Percentiles rank a stretch among this genome's conserved stretches.
phyloP scores from a whole-genome alignment of 1,140 invertebrate genomes.

The Spodoptera frugiperda region DNA sequence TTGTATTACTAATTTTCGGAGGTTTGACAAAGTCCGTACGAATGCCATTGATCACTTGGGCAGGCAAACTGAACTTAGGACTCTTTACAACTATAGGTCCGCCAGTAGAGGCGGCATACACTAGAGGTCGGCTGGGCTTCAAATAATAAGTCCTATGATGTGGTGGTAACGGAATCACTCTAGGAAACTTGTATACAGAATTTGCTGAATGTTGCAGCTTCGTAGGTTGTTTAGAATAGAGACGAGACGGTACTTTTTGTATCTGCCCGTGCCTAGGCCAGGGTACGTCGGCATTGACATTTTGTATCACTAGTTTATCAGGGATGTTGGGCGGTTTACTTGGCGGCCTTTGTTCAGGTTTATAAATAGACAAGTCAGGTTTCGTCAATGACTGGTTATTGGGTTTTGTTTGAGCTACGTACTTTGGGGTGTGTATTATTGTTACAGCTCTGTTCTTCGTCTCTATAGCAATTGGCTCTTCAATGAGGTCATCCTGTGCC shows the following conservation, averaged over 20 bases:
- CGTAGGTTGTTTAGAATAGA: constrained; percentile 62
- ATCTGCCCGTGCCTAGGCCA: constrained; percentile 64
- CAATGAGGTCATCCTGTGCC: constrained; percentile 64
- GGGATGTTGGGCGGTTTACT: constrained; percentile 75
- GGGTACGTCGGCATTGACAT: constrained; percentile 61
- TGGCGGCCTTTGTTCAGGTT: constrained; percentile 69
- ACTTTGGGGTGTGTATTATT: constrained; percentile 68
- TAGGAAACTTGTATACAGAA: constrained; percentile 71
- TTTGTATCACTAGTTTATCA: constrained; percentile 62
- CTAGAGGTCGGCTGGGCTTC: constrained; percentile 51
- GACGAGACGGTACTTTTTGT: constrained; percentile 57
- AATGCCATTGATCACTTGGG: constrained; percentile 78
- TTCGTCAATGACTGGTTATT: constrained; percentile 50
- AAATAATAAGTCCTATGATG: constrained; percentile 58
- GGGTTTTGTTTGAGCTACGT: constrained; percentile 59
- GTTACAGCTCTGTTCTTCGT: constrained; percentile 68
- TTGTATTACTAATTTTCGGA: constrained; percentile 61
- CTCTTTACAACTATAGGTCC: constrained; percentile 62
- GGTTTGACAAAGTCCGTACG: constrained; percentile 71
- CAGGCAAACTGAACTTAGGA: constrained; percentile 75
- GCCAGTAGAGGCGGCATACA: constrained; percentile 62
- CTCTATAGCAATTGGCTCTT: constrained; percentile 76
- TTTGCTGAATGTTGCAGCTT: constrained; percentile 62
- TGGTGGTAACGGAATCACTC: constrained; percentile 67
- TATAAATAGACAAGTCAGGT: constrained; percentile 54